phyloP scores from a whole-genome alignment of 2,797 vertebrate species.

The Rhynchonycteris naso region DNA sequence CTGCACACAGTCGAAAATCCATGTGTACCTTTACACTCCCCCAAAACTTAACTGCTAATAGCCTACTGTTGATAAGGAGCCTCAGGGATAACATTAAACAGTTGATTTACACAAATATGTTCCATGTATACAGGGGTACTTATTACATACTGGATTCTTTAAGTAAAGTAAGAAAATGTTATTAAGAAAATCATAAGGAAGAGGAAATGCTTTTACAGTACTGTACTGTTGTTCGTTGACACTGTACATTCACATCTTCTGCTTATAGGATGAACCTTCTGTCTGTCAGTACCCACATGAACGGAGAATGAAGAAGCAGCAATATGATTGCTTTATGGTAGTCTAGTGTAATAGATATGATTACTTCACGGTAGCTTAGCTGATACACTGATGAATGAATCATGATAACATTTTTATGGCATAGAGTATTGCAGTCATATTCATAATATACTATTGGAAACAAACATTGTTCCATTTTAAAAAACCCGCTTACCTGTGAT shows the following conservation, averaged over 20 bases:
- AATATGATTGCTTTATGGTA: background rate
- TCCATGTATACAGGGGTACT: background rate
- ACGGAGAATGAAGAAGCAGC: background rate
- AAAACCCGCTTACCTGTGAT: background rate
- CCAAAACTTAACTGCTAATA: background rate
- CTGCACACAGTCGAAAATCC: background rate
- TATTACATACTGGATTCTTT: background rate
- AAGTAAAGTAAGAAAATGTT: background rate
- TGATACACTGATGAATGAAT: background rate
- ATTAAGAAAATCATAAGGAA: background rate
- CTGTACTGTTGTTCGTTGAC: background rate
- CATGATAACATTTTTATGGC: background rate
- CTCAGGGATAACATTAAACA: background rate
- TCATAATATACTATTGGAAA: background rate
- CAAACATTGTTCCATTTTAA: background rate
- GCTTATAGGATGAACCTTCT: background rate
- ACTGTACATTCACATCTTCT: background rate
- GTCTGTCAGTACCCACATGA: background rate
- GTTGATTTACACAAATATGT: background rate
- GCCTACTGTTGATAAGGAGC: background rate
- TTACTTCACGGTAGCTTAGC: background rate
- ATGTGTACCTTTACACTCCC: background rate
- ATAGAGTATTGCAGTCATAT: background rate
- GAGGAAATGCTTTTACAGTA: background rate
- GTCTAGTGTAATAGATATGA: background rate